Percentiles rank a stretch among this genome's conserved stretches.
phyloP scores from a whole-genome alignment of 1,140 invertebrate species.

The Sinella curviseta region DNA sequence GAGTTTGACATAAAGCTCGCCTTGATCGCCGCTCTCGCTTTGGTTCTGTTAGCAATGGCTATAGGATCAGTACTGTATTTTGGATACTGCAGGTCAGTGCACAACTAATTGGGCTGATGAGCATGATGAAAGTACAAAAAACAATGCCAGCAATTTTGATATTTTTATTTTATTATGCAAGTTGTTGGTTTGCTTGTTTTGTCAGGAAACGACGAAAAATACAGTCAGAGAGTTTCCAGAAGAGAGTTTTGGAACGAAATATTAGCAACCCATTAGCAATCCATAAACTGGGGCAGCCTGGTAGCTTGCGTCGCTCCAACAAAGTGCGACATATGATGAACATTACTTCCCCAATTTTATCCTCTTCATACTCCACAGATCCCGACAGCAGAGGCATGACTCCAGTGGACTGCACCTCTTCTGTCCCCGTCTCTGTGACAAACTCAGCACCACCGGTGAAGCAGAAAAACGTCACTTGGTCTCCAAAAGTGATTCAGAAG shows the following conservation, averaged over 20 bases:
- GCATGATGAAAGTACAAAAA: neutral
- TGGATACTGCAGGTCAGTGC: slow-evolving; percentile 46
- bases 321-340: slow-evolving; percentile 49
- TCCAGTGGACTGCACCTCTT: slow-evolving; percentile 37
- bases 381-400: slow-evolving; percentile 36
- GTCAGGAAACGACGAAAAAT: slow-evolving; percentile 48
- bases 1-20: slow-evolving; percentile 48
- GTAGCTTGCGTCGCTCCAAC: slow-evolving; percentile 45
- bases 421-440: slow-evolving; percentile 6
- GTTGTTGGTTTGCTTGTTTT: no score
- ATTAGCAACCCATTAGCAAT: slow-evolving; percentile 49
- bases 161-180: no score
- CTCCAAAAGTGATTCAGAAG: slow-evolving; percentile 48
- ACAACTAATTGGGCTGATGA: no score
- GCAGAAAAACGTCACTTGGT: slow-evolving; percentile 49
- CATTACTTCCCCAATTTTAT: slow-evolving; percentile 45
- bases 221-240: slow-evolving; percentile 48
- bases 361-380: slow-evolving; percentile 26
- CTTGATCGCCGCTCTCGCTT: slow-evolving; percentile 39
- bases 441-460: neutral
- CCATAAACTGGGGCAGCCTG: slow-evolving; percentile 40
- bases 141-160: neutral
- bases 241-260: slow-evolving; percentile 47
- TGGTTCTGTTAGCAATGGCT: slow-evolving; percentile 38
- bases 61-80: slow-evolving; percentile 46